Evolutionary conservation across 2,888 invertebrate genomes (phyloP).

Genomic region (Papilio gigon): DNA sequence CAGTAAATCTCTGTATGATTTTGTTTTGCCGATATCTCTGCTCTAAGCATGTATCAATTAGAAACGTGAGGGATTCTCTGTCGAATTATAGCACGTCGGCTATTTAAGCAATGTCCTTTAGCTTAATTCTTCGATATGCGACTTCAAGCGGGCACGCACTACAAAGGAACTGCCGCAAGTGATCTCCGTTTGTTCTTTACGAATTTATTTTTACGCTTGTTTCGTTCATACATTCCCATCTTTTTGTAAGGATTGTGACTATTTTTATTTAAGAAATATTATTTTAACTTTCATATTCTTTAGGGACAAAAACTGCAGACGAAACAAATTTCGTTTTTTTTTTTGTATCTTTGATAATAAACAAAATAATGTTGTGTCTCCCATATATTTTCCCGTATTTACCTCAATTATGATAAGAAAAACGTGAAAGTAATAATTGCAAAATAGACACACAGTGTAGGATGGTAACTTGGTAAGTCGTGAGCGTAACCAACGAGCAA

Average conservation of each 20-base stretch:
- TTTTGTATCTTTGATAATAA: too few relatives aligned
- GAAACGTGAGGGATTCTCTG: slow-evolving; percentile 37
- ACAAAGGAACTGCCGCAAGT: slow-evolving; percentile 30
- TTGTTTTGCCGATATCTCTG: slow-evolving; percentile 46
- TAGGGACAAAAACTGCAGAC: too few relatives aligned
- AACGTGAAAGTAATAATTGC: too few relatives aligned
- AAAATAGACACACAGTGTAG: too few relatives aligned
- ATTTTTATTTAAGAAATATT: neutral
- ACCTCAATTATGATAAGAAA: too few relatives aligned
- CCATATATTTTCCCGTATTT: too few relatives aligned
- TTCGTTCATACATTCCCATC: too few relatives aligned
- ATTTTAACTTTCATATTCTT: too few relatives aligned
- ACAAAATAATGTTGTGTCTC: too few relatives aligned
- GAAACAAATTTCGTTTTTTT: too few relatives aligned
- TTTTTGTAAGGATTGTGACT: neutral
- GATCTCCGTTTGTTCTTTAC: slow-evolving; percentile 12
- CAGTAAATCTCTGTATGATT: slow-evolving; percentile 52
- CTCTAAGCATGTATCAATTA: slow-evolving; percentile 42
- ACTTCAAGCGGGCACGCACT: neutral
- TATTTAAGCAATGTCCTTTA: slow-evolving; percentile 39
- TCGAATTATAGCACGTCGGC: slow-evolving; percentile 30
- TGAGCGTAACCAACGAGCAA: too few relatives aligned
- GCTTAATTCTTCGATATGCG: slow-evolving; percentile 23
- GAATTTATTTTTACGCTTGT: neutral
- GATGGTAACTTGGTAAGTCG: too few relatives aligned